A percentile compares a stretch with the other conserved stretches of the same genome.
These are phyloP conservation scores for Leuciscus idus DNA, from an alignment of 2,113 vertebrate genomes.

Conservation along the genomic window DNA sequence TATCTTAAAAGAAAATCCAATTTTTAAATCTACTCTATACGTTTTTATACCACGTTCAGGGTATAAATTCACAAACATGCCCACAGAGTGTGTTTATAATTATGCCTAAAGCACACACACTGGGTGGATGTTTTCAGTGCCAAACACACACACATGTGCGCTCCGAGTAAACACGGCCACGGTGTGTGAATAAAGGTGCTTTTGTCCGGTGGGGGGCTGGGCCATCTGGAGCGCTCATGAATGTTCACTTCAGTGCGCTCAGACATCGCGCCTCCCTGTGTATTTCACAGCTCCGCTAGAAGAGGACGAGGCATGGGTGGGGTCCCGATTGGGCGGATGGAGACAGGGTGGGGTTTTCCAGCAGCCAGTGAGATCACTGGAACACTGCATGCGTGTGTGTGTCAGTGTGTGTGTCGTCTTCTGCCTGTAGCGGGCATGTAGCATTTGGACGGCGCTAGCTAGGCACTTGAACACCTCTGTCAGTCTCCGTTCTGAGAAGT, in stretches of 20 bases:
- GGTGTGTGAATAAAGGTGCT: conserved; percentile 91
- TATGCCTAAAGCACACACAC: neutral
- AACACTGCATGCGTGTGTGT: conserved; percentile 82
- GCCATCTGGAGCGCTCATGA: conserved; percentile 82
- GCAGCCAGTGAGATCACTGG: conserved; percentile 98
- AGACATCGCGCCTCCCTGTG: conserved; percentile 81
- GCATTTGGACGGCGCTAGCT: conserved; percentile 90
- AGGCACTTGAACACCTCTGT: conserved; percentile 70
- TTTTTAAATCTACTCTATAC: neutral
- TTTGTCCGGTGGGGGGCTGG: conserved; percentile 83
- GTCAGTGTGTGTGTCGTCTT: conserved; percentile 17
- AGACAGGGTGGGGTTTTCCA: conserved; percentile 86
- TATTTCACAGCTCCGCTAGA: conserved; percentile 78
- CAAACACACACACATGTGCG: neutral
- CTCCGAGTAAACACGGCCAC: conserved; percentile 58
- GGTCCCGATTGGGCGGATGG: conserved; percentile 67
- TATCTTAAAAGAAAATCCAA: neutral
- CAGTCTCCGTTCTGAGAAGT: conserved; percentile 64
- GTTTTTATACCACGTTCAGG: too few relatives aligned
- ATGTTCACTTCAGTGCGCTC: conserved; percentile 87
- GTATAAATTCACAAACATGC: conserved; percentile 9
- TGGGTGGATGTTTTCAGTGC: conserved; percentile 30
- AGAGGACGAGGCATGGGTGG: conserved; percentile 65
- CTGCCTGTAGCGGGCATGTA: conserved; percentile 73
- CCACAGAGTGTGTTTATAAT: neutral